A percentile compares a stretch with the other conserved stretches of the same genome.
These are phyloP conservation scores for Siderastrea siderea DNA, from an alignment of 92 coral and sea anemone genomes.

Conservation along the genomic window DNA sequence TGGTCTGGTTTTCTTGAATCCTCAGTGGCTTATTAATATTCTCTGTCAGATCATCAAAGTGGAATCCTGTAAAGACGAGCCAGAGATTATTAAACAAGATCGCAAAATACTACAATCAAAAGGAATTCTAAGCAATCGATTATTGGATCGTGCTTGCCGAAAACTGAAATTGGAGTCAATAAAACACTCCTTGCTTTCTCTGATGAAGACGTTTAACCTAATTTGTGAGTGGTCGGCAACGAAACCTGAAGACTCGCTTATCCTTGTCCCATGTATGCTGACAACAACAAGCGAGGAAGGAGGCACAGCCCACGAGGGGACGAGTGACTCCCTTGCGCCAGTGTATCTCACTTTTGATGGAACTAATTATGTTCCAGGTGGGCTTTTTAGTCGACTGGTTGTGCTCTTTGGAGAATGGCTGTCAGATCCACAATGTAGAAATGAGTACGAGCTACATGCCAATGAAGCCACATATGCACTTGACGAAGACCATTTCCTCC, in stretches of 20 bases:
- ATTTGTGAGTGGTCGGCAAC: neutral
- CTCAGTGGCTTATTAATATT: too few relatives aligned
- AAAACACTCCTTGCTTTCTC: neutral
- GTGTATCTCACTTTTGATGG: too few relatives aligned
- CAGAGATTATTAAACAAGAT: neutral
- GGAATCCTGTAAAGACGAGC: neutral
- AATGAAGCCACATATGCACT: too few relatives aligned
- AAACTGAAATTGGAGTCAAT: neutral
- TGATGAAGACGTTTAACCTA: constrained; percentile 19
- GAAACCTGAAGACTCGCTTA: neutral
- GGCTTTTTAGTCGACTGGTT: too few relatives aligned
- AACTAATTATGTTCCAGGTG: too few relatives aligned
- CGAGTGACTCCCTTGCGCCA: too few relatives aligned
- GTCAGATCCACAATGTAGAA: too few relatives aligned
- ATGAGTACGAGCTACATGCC: too few relatives aligned
- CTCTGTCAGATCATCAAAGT: constrained; percentile 3
- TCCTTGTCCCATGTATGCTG: neutral
- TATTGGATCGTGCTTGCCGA: neutral
- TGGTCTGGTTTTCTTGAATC: too few relatives aligned
- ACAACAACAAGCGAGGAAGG: neutral
- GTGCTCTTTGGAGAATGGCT: neutral
- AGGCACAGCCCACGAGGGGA: neutral
- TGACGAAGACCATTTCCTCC: too few relatives aligned
- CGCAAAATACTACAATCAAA: neutral
- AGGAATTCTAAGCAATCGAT: neutral